Evolutionary conservation across 1,140 invertebrate species (phyloP).

Genomic region (Caenorhabditis briggsae): DNA sequence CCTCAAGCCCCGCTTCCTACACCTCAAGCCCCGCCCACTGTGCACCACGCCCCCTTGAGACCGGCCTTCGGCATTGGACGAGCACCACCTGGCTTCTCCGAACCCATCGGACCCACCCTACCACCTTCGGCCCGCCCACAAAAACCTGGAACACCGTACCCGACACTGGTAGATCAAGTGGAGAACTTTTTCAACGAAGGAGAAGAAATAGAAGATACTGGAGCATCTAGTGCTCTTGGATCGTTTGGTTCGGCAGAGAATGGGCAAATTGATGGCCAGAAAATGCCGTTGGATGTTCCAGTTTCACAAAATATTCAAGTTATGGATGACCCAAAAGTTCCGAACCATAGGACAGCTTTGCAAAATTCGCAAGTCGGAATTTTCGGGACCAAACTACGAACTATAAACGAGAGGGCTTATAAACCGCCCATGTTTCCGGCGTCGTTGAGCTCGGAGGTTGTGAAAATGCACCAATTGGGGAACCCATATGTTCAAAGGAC

Average conservation of each 20-base stretch:
- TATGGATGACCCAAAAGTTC: background rate
- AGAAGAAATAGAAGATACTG: background rate
- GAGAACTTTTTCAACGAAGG: background rate
- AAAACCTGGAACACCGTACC: background rate
- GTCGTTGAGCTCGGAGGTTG: background rate
- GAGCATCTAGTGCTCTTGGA: constrained; percentile 6
- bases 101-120: background rate
- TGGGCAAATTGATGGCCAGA: background rate
- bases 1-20: too few species aligned
- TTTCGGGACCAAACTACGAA: background rate
- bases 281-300: background rate
- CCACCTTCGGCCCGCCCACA: background rate
- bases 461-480: background rate
- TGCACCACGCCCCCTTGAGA: too few species aligned
- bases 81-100: background rate
- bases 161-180: constrained; percentile 8
- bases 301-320: background rate
- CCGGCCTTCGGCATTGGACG: background rate
- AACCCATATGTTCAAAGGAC: constrained; percentile 3
- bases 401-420: constrained; percentile 20
- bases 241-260: background rate
- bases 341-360: background rate
- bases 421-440: constrained; percentile 17
- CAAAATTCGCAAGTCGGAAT: background rate
- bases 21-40: background rate